Percentiles rank a stretch among this genome's conserved stretches.
Evolutionary conservation across 1,140 invertebrate genomes (phyloP).

Genomic region (Micrasema minimum): DNA sequence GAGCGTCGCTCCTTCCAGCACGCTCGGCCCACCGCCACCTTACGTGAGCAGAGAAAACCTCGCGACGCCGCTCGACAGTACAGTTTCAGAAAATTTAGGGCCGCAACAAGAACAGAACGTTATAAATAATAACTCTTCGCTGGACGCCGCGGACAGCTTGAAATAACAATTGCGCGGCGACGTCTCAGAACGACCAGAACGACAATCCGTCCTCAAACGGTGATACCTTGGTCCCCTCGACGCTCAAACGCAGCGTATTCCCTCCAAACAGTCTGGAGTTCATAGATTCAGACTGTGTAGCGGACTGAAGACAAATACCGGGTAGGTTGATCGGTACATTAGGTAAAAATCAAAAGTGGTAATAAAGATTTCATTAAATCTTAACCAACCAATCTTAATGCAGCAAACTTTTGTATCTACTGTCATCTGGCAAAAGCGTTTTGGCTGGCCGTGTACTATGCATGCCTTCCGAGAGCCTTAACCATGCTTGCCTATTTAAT

Average conservation of each 20-base stretch:
- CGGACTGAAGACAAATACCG: conserved; percentile 43
- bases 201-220: conserved; percentile 21
- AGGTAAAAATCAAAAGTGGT: no score
- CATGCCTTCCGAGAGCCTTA: no score
- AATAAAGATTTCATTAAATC: no score
- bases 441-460: no score
- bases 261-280: conserved; percentile 50
- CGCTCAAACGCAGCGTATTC: conserved; percentile 37
- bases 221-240: neutral
- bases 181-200: conserved; percentile 15
- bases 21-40: conserved; percentile 68
- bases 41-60: conserved; percentile 67
- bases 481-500: no score
- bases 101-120: neutral
- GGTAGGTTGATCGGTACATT: no score
- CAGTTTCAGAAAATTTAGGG: neutral
- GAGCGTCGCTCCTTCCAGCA: conserved; percentile 60
- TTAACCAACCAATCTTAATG: no score
- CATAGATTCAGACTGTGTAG: conserved; percentile 50
- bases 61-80: conserved; percentile 25
- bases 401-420: no score
- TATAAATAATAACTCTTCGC: neutral
- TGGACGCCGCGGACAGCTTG: neutral
- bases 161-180: conserved; percentile 12
- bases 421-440: no score